A percentile compares a stretch with the other conserved stretches of the same genome.
phyloP scores from a whole-genome alignment of 2,113 vertebrate genomes.

The Datnioides undecimradiatus region DNA sequence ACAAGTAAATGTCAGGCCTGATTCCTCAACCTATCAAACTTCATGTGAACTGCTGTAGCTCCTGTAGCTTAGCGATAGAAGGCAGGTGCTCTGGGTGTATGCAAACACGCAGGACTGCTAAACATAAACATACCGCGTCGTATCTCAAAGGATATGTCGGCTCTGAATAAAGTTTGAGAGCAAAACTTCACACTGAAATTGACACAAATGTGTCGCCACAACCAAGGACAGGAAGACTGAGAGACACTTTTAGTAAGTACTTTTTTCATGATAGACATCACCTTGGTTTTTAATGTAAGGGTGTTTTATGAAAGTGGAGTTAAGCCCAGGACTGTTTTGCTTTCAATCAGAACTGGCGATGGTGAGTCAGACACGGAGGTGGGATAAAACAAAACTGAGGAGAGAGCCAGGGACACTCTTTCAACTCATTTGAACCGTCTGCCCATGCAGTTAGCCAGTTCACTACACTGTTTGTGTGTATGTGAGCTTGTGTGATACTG shows the following conservation, averaged over 20 bases:
- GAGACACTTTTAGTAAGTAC: slow-evolving; percentile 24
- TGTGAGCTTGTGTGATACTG: background rate
- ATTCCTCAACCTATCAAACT: slow-evolving; percentile 26
- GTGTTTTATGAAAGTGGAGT: slow-evolving; percentile 25
- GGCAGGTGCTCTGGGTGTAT: slow-evolving; percentile 26
- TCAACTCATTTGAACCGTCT: slow-evolving; percentile 59
- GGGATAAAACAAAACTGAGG: slow-evolving; percentile 49
- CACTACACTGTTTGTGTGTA: slow-evolving; percentile 13
- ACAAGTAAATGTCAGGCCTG: background rate
- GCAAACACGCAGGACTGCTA: background rate
- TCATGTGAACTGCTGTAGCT: background rate
- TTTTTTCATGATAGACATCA: slow-evolving; percentile 42
- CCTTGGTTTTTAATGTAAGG: slow-evolving; percentile 45
- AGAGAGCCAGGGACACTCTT: slow-evolving; percentile 45
- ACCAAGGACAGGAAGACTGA: slow-evolving; percentile 46
- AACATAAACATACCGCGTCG: slow-evolving; percentile 17
- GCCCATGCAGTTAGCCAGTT: slow-evolving; percentile 36
- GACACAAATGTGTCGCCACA: slow-evolving; percentile 31
- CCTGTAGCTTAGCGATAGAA: slow-evolving; percentile 12
- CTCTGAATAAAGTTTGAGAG: slow-evolving; percentile 1
- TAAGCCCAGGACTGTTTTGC: slow-evolving; percentile 30
- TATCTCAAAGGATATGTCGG: background rate
- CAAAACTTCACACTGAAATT: slow-evolving; percentile 29
- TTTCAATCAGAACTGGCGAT: slow-evolving; percentile 47
- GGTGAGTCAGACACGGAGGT: slow-evolving; percentile 70